Percentiles rank a stretch among this genome's conserved stretches.
phyloP scores from a whole-genome alignment of 92 coral and sea anemone genomes.

The Meandrina meandrites region DNA sequence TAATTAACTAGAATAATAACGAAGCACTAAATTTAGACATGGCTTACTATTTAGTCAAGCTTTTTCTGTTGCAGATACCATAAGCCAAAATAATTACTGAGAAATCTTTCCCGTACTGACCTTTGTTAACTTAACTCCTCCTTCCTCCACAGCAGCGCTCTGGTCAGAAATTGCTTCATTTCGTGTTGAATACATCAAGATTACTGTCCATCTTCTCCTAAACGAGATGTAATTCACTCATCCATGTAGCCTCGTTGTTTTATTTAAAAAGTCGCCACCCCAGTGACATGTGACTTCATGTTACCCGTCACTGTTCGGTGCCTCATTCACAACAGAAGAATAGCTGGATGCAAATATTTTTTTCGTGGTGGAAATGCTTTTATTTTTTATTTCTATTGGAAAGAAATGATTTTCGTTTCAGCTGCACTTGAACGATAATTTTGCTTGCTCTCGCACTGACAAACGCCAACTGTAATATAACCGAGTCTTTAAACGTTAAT shows the following conservation, averaged over 20 bases:
- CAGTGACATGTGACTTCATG: constrained; percentile 17
- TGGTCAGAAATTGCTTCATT: background rate
- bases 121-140: background rate
- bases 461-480: background rate
- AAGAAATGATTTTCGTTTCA: too few relatives aligned
- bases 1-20: background rate
- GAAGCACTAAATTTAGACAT: background rate
- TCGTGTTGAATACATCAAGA: background rate
- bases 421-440: background rate
- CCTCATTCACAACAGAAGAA: constrained; percentile 6
- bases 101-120: constrained; percentile 7
- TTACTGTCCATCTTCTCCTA: background rate
- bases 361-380: too few relatives aligned
- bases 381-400: too few relatives aligned
- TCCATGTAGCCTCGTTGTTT: background rate
- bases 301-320: constrained; percentile 33
- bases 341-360: background rate
- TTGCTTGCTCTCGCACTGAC: background rate
- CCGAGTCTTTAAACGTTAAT: background rate
- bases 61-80: background rate
- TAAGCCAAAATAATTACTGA: background rate
- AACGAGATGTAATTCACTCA: background rate
- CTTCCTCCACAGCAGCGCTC: too few relatives aligned
- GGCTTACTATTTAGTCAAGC: background rate
- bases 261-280: background rate